Base-by-base conservation (phyloP, 2,113 vertebrate species). In the Camelus dromedarius region DNA sequence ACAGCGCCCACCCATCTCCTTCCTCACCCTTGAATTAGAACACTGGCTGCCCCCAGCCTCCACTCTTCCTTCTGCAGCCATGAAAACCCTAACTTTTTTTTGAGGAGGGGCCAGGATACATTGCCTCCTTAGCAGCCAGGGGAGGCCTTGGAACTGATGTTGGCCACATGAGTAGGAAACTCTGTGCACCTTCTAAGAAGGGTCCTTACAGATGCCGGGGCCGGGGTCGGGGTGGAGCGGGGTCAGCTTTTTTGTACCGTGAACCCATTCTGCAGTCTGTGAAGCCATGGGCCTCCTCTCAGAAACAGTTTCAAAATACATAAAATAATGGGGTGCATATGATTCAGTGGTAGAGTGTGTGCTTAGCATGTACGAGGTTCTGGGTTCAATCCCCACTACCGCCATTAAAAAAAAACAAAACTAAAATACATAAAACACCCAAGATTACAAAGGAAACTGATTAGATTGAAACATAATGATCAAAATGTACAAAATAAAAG, bases 141-240 rank as follows among this genome's bases (percentile, higher is more conserved):
- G 15, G n/a, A 80, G 76, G 20, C 54, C 58, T 12, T 0, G 7
- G 89, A 58, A 42, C 35, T 1, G 67, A 15, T 3, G 26, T 1
- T 19, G 10, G 62, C 64, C 54, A n/a, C 0, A 0, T 2, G 0
- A 60, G 35, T 4, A 8, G 28, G 20, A 30, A 14, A 20, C 16
- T 4, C 8, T 15, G 30, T 8, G 22, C 6, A 35, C 35, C 30
- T 82, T 58, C 79, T 5, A 48, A 11, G 54, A 80, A 14, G 9
- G 58, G 52, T 8, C 32, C 91, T 22, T 3, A 52, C 1, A 32
- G 30, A 64, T 3, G 38, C 38, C 38, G 38, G 38, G 38, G 38
- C 38, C 3, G 38, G 38, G 38, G 38, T 81, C 24, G 8, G 50
- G 15, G 11, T n/a, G 19, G 1, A n/a, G 14, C 18, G 6, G 16